Conservation (phyloP, 1,140 invertebrate genomes). For the Aphidius gifuensis region DNA sequence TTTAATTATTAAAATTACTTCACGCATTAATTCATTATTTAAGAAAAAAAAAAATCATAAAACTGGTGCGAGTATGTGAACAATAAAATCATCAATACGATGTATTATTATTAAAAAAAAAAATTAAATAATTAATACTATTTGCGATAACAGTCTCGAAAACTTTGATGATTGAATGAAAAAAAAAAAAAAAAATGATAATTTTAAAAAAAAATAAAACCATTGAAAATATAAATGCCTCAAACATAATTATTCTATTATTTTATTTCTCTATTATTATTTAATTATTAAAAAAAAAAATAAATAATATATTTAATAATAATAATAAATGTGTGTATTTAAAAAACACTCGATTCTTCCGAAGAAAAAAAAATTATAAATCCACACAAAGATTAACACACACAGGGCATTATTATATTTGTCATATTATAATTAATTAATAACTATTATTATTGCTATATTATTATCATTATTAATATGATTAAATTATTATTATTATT, state of each 20-base stretch:
- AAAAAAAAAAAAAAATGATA: too few relatives aligned
- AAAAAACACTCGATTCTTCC: conserved; percentile 7
- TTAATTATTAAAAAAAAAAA: too few relatives aligned
- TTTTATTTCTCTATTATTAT: too few relatives aligned
- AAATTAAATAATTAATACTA: too few relatives aligned
- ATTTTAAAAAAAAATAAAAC: too few relatives aligned
- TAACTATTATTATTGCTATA: conserved; percentile 24
- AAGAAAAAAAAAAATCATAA: conserved; percentile 27
- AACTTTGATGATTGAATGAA: too few relatives aligned
- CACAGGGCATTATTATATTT: conserved; percentile 26
- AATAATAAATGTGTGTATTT: too few relatives aligned
- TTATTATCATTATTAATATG: conserved; percentile 29
- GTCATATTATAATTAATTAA: conserved; percentile 26
- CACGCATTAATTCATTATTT: neutral
- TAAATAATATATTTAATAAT: too few relatives aligned
- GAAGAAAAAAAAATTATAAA: conserved; percentile 33
- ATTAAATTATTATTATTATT: conserved; percentile 38
- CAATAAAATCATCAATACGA: neutral
- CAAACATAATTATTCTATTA: too few relatives aligned
- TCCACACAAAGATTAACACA: conserved; percentile 20
- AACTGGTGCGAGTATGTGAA: conserved; percentile 11
- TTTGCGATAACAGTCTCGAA: too few relatives aligned
- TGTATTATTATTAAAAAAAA: too few relatives aligned
- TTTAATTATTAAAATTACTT: neutral
- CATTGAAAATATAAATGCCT: too few relatives aligned